Conservation (phyloP, 1,140 invertebrate species). For the Brachionus sp. region DNA sequence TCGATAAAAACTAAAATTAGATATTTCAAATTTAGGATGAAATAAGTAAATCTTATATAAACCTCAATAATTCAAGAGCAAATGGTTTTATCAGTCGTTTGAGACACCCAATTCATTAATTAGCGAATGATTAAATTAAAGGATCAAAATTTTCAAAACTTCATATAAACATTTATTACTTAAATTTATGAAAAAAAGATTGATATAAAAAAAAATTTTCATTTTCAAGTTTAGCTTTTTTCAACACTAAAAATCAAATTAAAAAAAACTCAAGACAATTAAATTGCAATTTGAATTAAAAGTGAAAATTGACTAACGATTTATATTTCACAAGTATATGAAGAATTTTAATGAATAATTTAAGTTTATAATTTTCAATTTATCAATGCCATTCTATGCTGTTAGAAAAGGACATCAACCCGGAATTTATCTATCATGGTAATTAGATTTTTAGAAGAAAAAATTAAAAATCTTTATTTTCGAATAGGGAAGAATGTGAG, state of each 20-base stretch:
- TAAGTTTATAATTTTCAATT: not conserved
- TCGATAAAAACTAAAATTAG: not conserved
- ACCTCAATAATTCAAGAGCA: no score
- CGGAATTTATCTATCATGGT: slow-evolving; percentile 38
- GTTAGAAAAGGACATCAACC: slow-evolving; percentile 14
- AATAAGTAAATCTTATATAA: no score
- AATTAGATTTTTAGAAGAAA: not conserved
- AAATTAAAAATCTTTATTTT: not conserved
- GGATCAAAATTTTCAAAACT: no score
- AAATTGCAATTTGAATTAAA: not conserved
- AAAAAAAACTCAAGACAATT: no score
- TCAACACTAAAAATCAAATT: not conserved
- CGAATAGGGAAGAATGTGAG: slow-evolving; percentile 9
- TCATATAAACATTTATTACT: no score
- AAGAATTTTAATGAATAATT: not conserved
- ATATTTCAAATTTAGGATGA: no score
- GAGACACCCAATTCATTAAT: no score
- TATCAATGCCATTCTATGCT: slow-evolving; percentile 39
- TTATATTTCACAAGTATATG: not conserved
- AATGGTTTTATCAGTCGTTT: no score
- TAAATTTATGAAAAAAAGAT: no score
- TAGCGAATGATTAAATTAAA: no score
- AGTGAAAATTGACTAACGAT: not conserved
- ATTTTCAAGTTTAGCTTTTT: not conserved
- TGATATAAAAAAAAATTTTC: no score